Percentiles rank a stretch among this genome's conserved stretches.
Evolutionary conservation across 1,140 invertebrate species (phyloP).

Genomic region (Zaprionus davidi): DNA sequence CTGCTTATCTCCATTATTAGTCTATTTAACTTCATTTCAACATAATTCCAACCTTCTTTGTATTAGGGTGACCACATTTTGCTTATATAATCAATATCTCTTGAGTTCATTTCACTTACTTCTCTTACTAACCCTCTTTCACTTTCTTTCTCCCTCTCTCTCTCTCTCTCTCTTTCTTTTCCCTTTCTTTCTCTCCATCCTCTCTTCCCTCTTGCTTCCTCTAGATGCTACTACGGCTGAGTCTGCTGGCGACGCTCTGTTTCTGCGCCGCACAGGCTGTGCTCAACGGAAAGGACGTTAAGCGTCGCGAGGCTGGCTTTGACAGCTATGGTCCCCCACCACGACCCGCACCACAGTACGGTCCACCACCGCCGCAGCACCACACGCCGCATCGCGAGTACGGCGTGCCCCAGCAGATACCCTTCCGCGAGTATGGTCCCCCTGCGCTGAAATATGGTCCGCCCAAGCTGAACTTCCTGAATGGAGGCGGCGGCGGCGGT

Average conservation of each 20-base stretch:
- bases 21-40: too few species aligned
- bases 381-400: slow-evolving; percentile 83
- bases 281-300: slow-evolving; percentile 59
- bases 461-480: slow-evolving; percentile 73
- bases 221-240: slow-evolving; percentile 59
- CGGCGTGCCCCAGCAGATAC: slow-evolving; percentile 78
- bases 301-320: slow-evolving; percentile 61
- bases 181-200: background rate
- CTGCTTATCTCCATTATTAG: too few species aligned
- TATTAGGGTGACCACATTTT: too few species aligned
- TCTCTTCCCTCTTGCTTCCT: background rate
- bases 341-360: slow-evolving; percentile 82
- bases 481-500: slow-evolving; percentile 73
- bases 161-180: background rate
- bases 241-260: slow-evolving; percentile 45
- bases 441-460: slow-evolving; percentile 77
- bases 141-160: background rate
- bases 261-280: slow-evolving; percentile 61
- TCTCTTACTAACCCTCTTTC: too few species aligned
- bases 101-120: too few species aligned
- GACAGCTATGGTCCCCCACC: slow-evolving; percentile 66
- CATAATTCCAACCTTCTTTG: too few species aligned
- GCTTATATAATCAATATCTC: too few species aligned
- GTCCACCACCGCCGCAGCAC: slow-evolving; percentile 80
- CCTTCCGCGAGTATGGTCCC: slow-evolving; percentile 76